phyloP scores from a whole-genome alignment of 2,888 invertebrate species.

The Torymus texanus region DNA sequence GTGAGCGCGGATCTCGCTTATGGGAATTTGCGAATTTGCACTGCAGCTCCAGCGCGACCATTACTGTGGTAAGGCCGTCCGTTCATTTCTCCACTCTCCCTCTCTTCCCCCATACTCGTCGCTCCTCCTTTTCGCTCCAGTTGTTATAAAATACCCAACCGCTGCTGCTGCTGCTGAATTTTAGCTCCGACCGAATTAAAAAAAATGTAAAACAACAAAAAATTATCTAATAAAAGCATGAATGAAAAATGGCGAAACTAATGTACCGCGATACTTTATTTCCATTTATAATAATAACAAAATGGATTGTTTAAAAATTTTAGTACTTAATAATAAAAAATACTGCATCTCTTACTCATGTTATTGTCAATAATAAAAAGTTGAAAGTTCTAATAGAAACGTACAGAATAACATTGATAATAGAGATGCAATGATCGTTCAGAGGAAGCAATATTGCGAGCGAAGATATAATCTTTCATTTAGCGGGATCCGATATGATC shows the following conservation, averaged over 20 bases:
- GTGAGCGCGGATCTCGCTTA: neutral
- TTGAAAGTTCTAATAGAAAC: no score
- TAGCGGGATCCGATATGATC: slow-evolving; percentile 30
- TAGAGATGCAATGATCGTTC: slow-evolving; percentile 12
- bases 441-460: slow-evolving; percentile 19
- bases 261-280: no score
- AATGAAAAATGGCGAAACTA: no score
- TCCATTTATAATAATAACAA: no score
- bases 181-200: neutral
- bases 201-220: no score
- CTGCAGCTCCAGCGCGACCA: slow-evolving; percentile 10
- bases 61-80: slow-evolving; percentile 19
- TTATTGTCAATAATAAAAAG: no score
- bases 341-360: no score
- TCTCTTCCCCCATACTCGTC: neutral
- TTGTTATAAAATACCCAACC: neutral
- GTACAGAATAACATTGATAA: neutral
- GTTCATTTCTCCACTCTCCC: no score
- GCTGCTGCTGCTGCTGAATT: no score
- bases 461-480: slow-evolving; percentile 42
- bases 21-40: slow-evolving; percentile 44
- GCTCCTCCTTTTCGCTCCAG: slow-evolving; percentile 3
- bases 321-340: no score
- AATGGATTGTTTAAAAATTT: no score
- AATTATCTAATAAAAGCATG: no score